Percentiles rank a stretch among this genome's conserved stretches.
Evolutionary conservation across 2,797 vertebrate species (phyloP).

Genomic region (Bradypodion ventrale): DNA sequence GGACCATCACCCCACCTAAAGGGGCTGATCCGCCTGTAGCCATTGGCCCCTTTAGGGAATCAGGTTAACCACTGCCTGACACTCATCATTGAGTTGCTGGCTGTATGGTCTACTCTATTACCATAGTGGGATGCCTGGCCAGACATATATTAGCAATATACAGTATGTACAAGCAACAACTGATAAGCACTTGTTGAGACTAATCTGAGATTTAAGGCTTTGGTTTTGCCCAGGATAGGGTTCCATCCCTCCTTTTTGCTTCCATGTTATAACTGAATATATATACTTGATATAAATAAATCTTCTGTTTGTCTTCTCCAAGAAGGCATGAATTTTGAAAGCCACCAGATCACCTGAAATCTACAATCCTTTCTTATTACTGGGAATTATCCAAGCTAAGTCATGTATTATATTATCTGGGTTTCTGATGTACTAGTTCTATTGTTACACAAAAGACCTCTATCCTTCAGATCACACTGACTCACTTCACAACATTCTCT

Average conservation of each 20-base stretch:
- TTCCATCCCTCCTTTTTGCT: fast-evolving
- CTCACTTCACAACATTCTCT: not conserved
- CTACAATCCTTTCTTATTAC: constrained; percentile 1
- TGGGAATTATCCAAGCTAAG: not conserved
- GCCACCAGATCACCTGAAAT: constrained; percentile 12
- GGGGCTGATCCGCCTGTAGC: no score
- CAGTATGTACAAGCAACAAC: no score
- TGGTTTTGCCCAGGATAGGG: fast-evolving
- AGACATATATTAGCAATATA: no score
- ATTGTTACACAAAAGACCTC: not conserved
- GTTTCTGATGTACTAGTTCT: not conserved
- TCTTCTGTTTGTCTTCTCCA: not conserved
- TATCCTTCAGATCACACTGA: not conserved
- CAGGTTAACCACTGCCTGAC: no score
- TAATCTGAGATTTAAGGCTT: not conserved
- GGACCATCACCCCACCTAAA: no score
- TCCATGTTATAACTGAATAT: not conserved
- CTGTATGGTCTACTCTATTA: no score
- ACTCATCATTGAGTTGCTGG: no score
- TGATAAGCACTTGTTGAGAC: not conserved
- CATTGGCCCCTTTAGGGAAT: no score
- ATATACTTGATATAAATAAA: not conserved
- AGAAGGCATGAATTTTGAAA: not conserved
- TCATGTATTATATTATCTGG: not conserved
- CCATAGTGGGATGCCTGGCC: no score